Evolutionary conservation across 2,888 invertebrate genomes (phyloP).

Genomic region (Nomada lathburiana): DNA sequence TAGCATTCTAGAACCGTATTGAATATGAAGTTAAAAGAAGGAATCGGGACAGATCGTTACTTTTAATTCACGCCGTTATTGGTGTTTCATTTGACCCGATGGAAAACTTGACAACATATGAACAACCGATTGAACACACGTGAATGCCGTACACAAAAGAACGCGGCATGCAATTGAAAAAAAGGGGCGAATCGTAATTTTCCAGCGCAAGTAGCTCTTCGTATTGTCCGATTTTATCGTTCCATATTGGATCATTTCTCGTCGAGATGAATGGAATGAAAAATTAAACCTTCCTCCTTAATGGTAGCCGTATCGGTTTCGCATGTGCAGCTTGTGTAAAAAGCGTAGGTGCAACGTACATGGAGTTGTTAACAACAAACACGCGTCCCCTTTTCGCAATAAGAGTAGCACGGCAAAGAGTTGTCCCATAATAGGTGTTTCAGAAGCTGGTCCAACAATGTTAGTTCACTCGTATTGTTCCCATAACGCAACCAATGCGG

Average conservation of each 20-base stretch:
- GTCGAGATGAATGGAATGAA: background rate
- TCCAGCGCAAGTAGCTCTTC: conserved; percentile 1
- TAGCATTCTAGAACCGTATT: no score
- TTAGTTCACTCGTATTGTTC: no score
- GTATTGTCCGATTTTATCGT: conserved; percentile 16
- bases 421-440: no score
- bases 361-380: no score
- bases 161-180: background rate
- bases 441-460: no score
- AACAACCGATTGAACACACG: no score
- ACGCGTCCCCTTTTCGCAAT: no score
- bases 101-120: background rate
- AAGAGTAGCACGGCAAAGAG: no score
- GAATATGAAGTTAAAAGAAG: no score
- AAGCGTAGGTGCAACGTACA: no score
- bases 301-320: background rate
- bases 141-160: background rate
- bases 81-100: conserved; percentile 12
- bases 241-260: background rate
- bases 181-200: conserved; percentile 5
- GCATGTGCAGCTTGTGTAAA: background rate
- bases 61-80: background rate
- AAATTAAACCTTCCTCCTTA: background rate
- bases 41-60: no score
- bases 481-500: no score